Evolutionary conservation across 2,888 invertebrate genomes (phyloP), one percentile per base, ranked within the genome.

Genomic region (Embidobia sp.): DNA sequence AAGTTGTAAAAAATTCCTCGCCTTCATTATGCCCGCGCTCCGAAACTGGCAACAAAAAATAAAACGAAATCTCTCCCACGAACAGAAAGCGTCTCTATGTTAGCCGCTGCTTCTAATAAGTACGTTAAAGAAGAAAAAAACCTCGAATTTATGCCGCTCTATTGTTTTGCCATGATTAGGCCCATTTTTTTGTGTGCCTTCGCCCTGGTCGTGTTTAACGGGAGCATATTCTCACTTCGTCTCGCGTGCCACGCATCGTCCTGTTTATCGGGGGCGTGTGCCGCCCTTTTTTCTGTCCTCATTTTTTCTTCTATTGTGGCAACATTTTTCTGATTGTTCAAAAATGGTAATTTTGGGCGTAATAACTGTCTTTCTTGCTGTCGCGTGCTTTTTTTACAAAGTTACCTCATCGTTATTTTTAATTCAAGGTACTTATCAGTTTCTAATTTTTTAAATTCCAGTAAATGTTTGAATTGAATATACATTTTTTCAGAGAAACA

Each of bases 141-240:
- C 66, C 67, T 81, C 79, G 75, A 79, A 77, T 79, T 76, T 77
- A 26, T 40, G 73, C 76, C 83, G 83, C 84, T 87, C 84, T 74
- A 86, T 81, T 88, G n/a, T 87, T 88, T 88, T 86, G 85, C 85
- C 84, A 87, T 88, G 88, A 88, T 86, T 88, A 86, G 87, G 85
- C 83, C 83, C 82, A 85, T 86, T 88, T 88, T 87, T 88, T 51
- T 55, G 75, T 59, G 4, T 18, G 5, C 66, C 77, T 64, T 26
- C 42, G 67, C 67, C 75, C 15, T 72, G 69, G 70, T 78, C 79
- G 76, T 77, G 61, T 75, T 83, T 80, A 73, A 77, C 79, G 66
- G 73, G 37, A 81, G 77, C 80, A 82, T 78, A 80, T 79, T 74
- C 79, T 73, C 74, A 26, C 49, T 40, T 76, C 66, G 46, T 78